Conservation (phyloP, 1,140 invertebrate genomes). For the Akabosia matsudoensis region DNA sequence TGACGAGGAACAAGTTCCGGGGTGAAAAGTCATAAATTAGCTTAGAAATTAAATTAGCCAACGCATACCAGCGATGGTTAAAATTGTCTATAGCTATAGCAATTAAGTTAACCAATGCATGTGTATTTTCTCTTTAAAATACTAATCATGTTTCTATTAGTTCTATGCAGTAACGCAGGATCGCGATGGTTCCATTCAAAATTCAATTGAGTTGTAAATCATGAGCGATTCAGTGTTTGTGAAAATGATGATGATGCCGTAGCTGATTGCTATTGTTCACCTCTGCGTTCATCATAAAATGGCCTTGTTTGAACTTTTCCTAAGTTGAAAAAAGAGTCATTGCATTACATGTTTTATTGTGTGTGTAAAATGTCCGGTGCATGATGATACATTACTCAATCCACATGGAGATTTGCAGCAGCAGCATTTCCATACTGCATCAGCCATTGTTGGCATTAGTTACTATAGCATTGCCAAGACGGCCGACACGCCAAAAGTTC, state of each 20-base stretch:
- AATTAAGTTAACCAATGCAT: too few relatives aligned
- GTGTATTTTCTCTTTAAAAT: background rate
- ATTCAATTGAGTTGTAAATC: background rate
- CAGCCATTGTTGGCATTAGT: background rate
- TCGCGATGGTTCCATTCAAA: background rate
- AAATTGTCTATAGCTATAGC: too few relatives aligned
- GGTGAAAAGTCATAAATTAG: too few relatives aligned
- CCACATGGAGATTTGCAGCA: background rate
- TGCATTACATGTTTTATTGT: too few relatives aligned
- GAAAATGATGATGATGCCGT: background rate
- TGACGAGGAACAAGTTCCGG: too few relatives aligned
- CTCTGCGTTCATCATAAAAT: background rate
- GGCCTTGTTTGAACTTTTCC: background rate
- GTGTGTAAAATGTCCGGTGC: background rate
- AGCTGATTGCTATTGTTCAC: background rate
- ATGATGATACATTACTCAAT: conserved; percentile 14
- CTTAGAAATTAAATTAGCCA: too few relatives aligned
- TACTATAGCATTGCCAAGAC: background rate
- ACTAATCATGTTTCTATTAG: background rate
- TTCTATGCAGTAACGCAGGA: background rate
- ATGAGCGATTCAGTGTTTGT: background rate
- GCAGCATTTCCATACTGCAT: background rate
- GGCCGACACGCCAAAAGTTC: background rate
- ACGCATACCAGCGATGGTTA: too few relatives aligned
- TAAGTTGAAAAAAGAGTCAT: too few relatives aligned